Percentiles rank a stretch among this genome's conserved stretches.
These are phyloP conservation scores for Epistrophe grossulariae DNA, from an alignment of 2,888 invertebrate species.

Conservation along the genomic window DNA sequence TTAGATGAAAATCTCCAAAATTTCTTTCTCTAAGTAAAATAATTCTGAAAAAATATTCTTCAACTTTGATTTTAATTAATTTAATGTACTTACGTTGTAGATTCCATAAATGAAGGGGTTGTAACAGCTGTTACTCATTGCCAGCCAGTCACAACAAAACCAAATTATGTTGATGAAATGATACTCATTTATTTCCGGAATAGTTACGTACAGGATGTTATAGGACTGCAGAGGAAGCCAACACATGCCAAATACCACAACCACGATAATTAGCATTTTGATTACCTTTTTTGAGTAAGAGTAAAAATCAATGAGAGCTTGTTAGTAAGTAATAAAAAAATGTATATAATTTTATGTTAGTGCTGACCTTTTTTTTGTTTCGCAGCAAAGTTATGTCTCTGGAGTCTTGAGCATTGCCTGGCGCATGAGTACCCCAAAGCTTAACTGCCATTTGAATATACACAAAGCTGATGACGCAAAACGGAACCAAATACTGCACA, in stretches of 20 bases:
- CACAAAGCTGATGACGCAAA: conserved; percentile 92
- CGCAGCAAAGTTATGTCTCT: conserved; percentile 91
- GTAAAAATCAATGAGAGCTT: neutral
- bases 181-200: conserved; percentile 89
- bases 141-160: conserved; percentile 94
- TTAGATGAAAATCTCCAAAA: neutral
- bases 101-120: conserved; percentile 96
- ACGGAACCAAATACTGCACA: conserved; percentile 90
- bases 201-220: conserved; percentile 89
- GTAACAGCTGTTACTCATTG: conserved; percentile 95
- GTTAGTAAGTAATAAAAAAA: neutral
- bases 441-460: conserved; percentile 92
- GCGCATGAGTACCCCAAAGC: conserved; percentile 91
- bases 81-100: conserved; percentile 89
- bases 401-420: conserved; percentile 91
- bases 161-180: conserved; percentile 93
- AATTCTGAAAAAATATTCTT: neutral
- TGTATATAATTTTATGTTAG: neutral
- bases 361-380: conserved; percentile 91
- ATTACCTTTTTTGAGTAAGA: conserved; percentile 87
- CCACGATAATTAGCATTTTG: conserved; percentile 94
- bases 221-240: conserved; percentile 93
- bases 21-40: neutral
- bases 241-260: conserved; percentile 91
- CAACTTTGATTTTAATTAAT: neutral